Percentiles rank a stretch among this genome's conserved stretches.
These are phyloP conservation scores for Drosophila obscura DNA, from an alignment of 1,140 invertebrate species.

Conservation along the genomic window DNA sequence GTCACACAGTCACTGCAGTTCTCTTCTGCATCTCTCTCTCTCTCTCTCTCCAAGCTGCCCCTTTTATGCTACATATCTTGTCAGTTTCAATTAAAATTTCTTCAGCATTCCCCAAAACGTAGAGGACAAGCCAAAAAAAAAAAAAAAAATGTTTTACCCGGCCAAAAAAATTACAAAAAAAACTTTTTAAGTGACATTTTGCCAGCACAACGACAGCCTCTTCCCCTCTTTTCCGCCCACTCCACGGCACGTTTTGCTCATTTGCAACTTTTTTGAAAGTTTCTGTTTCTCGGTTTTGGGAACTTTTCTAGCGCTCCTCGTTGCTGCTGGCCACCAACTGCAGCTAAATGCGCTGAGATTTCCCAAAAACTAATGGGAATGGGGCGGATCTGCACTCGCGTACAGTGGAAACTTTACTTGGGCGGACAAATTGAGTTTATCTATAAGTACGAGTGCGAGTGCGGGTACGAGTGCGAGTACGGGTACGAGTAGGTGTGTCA, in stretches of 20 bases:
- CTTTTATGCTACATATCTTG: not conserved
- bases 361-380: not conserved
- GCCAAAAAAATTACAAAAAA: slow-evolving; percentile 4
- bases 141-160: not conserved
- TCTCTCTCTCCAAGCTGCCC: too few relatives aligned
- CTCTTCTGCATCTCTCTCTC: too few relatives aligned
- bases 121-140: not conserved
- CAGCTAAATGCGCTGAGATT: slow-evolving; percentile 10
- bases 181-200: slow-evolving; percentile 31
- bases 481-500: too few relatives aligned
- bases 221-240: not conserved
- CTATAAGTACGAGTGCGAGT: too few relatives aligned
- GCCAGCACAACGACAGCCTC: slow-evolving; percentile 5
- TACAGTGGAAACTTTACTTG: too few relatives aligned
- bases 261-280: slow-evolving; percentile 23
- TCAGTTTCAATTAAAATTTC: slow-evolving; percentile 26
- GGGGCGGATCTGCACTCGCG: too few relatives aligned
- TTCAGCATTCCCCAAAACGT: not conserved
- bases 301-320: slow-evolving; percentile 1
- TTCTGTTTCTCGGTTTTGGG: not conserved
- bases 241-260: not conserved
- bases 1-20: too few relatives aligned
- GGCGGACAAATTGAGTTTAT: too few relatives aligned
- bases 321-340: not conserved
- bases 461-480: too few relatives aligned